These are phyloP conservation scores for Atta colombica DNA, from an alignment of 1,140 invertebrate species.

Conservation along the genomic window DNA sequence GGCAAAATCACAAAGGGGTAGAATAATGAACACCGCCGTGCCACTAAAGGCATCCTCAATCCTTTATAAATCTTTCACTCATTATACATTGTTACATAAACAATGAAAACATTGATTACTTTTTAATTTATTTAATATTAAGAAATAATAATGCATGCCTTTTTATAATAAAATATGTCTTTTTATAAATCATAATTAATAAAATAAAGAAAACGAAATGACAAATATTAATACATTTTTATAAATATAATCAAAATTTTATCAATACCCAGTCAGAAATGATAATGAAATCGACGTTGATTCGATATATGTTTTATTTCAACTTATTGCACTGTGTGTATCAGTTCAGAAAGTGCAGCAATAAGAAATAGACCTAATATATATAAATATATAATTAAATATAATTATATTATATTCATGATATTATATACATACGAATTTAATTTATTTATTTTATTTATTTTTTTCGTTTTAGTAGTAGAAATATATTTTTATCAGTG, in stretches of 20 bases:
- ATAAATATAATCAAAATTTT: not conserved
- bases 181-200: not conserved
- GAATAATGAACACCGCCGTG: constrained; percentile 17
- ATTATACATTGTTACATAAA: not conserved
- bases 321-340: no score
- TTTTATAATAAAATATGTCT: not conserved
- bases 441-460: not conserved
- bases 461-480: not conserved
- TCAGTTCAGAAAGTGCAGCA: no score
- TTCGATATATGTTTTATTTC: no score
- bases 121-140: not conserved
- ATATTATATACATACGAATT: no score
- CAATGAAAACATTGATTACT: not conserved
- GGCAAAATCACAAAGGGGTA: constrained; percentile 63
- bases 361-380: no score
- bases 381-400: not conserved
- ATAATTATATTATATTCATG: not conserved
- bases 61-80: not conserved
- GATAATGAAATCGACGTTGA: no score
- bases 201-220: not conserved
- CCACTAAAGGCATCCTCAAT: not conserved
- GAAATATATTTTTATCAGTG: not conserved
- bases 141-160: not conserved
- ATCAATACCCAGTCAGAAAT: no score
- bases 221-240: not conserved